Evolutionary conservation across 2,888 invertebrate species (phyloP).

Genomic region (Troides oblongomaculatus): DNA sequence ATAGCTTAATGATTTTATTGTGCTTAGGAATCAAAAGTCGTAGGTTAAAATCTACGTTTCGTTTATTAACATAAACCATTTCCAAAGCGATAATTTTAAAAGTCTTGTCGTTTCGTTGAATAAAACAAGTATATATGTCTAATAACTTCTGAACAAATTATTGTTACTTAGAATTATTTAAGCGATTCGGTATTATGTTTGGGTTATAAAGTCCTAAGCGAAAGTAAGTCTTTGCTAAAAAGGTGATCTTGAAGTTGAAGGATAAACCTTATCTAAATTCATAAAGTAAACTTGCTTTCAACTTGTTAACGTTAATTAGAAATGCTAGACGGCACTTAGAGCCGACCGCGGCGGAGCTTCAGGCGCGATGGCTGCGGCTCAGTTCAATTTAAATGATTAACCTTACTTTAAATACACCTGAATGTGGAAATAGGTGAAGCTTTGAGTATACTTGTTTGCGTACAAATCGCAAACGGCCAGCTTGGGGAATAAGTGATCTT

Average conservation of each 20-base stretch:
- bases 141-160: not conserved
- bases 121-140: not conserved
- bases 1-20: too few species aligned
- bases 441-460: not conserved
- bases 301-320: slow-evolving; percentile 43
- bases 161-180: not conserved
- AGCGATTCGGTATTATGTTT: not conserved
- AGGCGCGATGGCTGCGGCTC: slow-evolving; percentile 25
- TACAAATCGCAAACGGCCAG: too few species aligned
- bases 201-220: not conserved
- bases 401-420: slow-evolving; percentile 14
- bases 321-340: slow-evolving; percentile 45
- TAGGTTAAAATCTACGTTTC: not conserved
- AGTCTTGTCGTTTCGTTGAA: not conserved
- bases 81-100: not conserved
- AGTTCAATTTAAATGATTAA: slow-evolving; percentile 36
- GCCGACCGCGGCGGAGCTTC: slow-evolving; percentile 44
- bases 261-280: slow-evolving; percentile 20
- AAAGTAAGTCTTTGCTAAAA: not conserved
- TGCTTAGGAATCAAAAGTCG: too few species aligned
- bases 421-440: not conserved
- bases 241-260: not conserved
- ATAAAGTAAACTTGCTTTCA: slow-evolving; percentile 13
- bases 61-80: not conserved
- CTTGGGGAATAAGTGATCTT: too few species aligned